A percentile compares a stretch with the other conserved stretches of the same genome.
Conservation (phyloP, 2,888 invertebrate genomes). For the Pyrrhopygopsis socrates region DNA sequence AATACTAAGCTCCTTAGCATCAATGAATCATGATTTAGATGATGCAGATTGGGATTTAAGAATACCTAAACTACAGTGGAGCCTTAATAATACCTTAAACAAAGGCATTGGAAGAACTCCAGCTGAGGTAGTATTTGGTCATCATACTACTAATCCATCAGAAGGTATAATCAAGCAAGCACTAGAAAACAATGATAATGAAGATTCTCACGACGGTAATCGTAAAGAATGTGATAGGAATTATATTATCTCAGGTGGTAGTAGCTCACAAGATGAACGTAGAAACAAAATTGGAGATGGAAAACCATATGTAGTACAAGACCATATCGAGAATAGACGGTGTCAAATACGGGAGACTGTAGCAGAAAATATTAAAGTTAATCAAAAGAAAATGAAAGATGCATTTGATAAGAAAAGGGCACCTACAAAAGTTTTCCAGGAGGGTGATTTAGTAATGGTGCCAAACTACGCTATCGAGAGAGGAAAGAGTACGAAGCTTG, state of each 20-base stretch:
- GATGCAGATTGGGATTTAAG: background rate
- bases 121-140: background rate
- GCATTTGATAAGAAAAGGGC: conserved; percentile 43
- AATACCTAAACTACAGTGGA: background rate
- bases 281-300: too few relatives aligned
- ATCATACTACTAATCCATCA: too few relatives aligned
- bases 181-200: background rate
- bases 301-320: background rate
- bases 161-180: background rate
- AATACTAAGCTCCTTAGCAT: background rate
- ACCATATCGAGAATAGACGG: background rate
- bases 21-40: too few relatives aligned
- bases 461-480: conserved; percentile 50
- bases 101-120: background rate
- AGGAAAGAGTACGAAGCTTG: conserved; percentile 71
- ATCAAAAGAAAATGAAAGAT: conserved; percentile 29
- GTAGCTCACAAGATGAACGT: too few relatives aligned
- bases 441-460: conserved; percentile 70
- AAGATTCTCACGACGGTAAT: too few relatives aligned
- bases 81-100: background rate
- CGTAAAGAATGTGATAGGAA: too few relatives aligned
- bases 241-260: too few relatives aligned
- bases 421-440: conserved; percentile 30
- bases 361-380: background rate
- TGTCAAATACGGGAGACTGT: conserved; percentile 16